Percentiles rank a stretch among this genome's conserved stretches.
Conservation (phyloP, 1,140 invertebrate genomes). For the Gryon sp. region DNA sequence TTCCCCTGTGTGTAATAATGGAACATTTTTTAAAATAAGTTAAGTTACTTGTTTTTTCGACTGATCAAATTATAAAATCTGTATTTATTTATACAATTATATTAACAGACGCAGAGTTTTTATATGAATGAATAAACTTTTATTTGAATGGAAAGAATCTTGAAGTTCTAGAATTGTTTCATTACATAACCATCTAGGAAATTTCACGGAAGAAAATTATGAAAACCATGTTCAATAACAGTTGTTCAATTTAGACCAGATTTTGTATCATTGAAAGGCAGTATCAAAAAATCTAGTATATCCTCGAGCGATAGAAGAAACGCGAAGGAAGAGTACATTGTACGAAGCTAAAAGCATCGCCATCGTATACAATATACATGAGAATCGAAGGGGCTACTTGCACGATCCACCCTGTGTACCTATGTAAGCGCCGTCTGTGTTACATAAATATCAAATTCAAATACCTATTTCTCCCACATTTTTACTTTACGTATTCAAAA, state of each 20-base stretch:
- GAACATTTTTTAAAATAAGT: too few species aligned
- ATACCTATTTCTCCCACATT: slow-evolving; percentile 15
- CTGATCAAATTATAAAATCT: too few species aligned
- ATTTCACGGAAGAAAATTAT: too few species aligned
- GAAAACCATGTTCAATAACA: slow-evolving; percentile 21
- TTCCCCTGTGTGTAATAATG: too few species aligned
- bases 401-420: slow-evolving; percentile 31
- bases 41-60: too few species aligned
- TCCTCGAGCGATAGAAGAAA: slow-evolving; percentile 36
- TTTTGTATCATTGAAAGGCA: slow-evolving; percentile 30
- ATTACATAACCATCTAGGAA: too few species aligned
- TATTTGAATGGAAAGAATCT: too few species aligned
- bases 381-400: slow-evolving; percentile 62
- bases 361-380: slow-evolving; percentile 60
- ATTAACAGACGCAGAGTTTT: too few species aligned
- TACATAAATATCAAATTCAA: slow-evolving; percentile 53
- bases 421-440: slow-evolving; percentile 43
- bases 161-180: too few species aligned
- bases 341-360: slow-evolving; percentile 50
- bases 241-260: slow-evolving; percentile 11
- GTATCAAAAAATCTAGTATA: slow-evolving; percentile 41
- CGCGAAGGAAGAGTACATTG: slow-evolving; percentile 26
- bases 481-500: slow-evolving; percentile 13
- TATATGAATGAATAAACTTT: too few species aligned
- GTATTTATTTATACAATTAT: too few species aligned